phyloP scores from a whole-genome alignment of 92 coral and sea anemone genomes.

The Montipora capitata region DNA sequence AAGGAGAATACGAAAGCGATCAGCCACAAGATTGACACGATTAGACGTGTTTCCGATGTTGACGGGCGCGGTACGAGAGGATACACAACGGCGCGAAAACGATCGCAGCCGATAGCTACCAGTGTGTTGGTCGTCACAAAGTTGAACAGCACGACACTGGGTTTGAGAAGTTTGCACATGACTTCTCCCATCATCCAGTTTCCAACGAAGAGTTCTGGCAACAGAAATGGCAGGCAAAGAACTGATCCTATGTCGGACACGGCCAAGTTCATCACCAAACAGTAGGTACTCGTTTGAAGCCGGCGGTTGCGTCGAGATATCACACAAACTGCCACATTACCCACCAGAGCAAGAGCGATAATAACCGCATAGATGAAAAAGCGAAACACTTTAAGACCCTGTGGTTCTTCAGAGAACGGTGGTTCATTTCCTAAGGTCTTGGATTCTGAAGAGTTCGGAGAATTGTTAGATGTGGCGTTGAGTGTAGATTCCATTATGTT shows the following conservation, averaged over 20 bases:
- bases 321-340: constrained; percentile 77
- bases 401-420: constrained; percentile 28
- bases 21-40: constrained; percentile 80
- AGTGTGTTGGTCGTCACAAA: constrained; percentile 89
- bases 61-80: constrained; percentile 85
- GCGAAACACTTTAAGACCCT: constrained; percentile 50
- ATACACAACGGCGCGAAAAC: constrained; percentile 89
- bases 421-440: not conserved
- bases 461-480: not conserved
- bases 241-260: constrained; percentile 80
- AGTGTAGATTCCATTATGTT: constrained; percentile 11
- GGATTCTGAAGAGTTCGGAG: constrained; percentile 27
- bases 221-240: constrained; percentile 70
- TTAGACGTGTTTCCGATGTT: constrained; percentile 83
- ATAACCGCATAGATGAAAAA: constrained; percentile 54
- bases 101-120: constrained; percentile 92
- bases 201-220: constrained; percentile 51
- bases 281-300: constrained; percentile 80
- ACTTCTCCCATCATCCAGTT: constrained; percentile 85
- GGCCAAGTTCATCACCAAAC: constrained; percentile 85
- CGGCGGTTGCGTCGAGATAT: constrained; percentile 76
- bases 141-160: constrained; percentile 79
- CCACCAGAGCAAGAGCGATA: constrained; percentile 68
- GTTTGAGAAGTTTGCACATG: constrained; percentile 83
- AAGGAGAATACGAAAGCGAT: constrained; percentile 79